phyloP scores from a whole-genome alignment of 2,888 invertebrate genomes.

The Amiota communis region DNA sequence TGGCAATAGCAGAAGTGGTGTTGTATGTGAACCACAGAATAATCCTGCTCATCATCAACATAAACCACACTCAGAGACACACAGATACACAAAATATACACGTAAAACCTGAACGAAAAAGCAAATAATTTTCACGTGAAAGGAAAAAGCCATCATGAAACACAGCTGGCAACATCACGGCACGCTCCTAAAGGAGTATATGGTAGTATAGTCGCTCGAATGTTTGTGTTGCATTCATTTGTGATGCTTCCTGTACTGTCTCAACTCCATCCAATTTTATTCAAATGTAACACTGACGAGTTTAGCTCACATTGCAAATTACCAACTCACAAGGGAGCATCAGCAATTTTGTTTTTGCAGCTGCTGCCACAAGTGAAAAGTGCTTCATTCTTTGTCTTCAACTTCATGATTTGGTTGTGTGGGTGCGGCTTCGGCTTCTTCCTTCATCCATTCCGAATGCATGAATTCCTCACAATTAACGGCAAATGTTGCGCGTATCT shows the following conservation, averaged over 20 bases:
- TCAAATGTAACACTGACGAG: neutral
- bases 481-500: slow-evolving; percentile 6
- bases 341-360: no score
- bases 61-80: neutral
- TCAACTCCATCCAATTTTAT: neutral
- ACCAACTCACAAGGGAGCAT: neutral
- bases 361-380: no score
- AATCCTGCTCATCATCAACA: slow-evolving; percentile 17
- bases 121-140: slow-evolving; percentile 18
- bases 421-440: neutral
- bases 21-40: neutral
- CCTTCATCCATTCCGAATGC: neutral
- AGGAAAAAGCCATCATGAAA: neutral
- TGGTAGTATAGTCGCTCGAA: no score
- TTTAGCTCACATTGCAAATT: slow-evolving; percentile 11
- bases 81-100: neutral
- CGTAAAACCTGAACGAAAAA: slow-evolving; percentile 14
- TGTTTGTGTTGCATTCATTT: no score
- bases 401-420: neutral
- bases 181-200: no score
- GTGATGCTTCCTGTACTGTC: neutral
- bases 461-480: neutral
- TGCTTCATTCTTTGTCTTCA: no score
- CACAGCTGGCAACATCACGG: no score
- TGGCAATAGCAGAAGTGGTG: neutral